Evolutionary conservation across 1,140 invertebrate species (phyloP), one percentile per base, ranked within the genome.

Genomic region (Samia ricini): DNA sequence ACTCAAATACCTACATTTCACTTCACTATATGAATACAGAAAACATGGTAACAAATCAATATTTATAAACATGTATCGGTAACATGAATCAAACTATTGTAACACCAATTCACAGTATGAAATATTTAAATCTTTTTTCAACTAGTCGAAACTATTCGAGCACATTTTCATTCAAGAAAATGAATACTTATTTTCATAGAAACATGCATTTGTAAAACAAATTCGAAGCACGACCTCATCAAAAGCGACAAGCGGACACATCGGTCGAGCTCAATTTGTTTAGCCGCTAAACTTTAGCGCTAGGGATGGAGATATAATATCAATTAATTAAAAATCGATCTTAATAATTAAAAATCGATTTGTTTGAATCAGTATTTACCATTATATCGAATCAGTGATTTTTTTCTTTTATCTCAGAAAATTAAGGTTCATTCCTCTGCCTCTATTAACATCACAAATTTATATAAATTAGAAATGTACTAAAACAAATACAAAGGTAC

Each of bases 41-140:
- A 81, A 74, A 82, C 74, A 61, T 76, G 77, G 77, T 74, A 78
- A 83, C 83, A 85, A 88, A 90, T 90, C 88, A 90, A 90, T 90
- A 90, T 90, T 89, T 90, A 88, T 88, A 89, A 88, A 88, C 85
- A 88, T 69, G 70, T 52, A 42, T 68, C 56, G 80, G 49, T 50
- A 61, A 68, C 67, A 66, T 63, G 61, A 56, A 54, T 55, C 55
- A 72, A 74, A 75, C 64, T 51, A 59, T 61, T 60, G 59, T 68
- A 66, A 67, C 59, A 64, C 68, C 60, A 61, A 69, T 72, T 60
- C 69, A 60, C 57, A 66, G 61, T 36, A 20, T 24, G 42, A 19
- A 36, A 59, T 68, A 68, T 58, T 52, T 66, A 59, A 61, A 36
- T 65, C 26, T 54, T 58, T 51, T 55, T 50, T 71, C 63, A 56